These are phyloP conservation scores for Eriocheir sinensis DNA, from an alignment of 1,140 invertebrate genomes.

Conservation along the genomic window DNA sequence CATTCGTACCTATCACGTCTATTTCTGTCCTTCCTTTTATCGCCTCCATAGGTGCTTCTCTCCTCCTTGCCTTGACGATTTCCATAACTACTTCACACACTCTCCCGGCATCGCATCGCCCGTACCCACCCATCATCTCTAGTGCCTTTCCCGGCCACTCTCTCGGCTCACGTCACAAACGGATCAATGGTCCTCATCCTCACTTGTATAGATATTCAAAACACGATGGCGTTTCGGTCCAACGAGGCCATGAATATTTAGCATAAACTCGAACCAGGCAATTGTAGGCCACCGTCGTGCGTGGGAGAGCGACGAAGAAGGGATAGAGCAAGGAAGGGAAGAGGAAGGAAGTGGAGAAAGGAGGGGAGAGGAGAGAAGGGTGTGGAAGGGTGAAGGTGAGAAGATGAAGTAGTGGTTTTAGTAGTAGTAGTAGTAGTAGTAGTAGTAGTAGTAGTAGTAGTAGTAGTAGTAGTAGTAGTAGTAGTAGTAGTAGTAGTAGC, in stretches of 20 bases:
- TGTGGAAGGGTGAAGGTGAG: too few relatives aligned
- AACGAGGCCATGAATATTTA: slow-evolving; percentile 24
- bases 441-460: too few relatives aligned
- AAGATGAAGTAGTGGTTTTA: too few relatives aligned
- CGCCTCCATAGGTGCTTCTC: too few relatives aligned
- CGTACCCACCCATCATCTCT: background rate
- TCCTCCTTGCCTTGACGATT: too few relatives aligned
- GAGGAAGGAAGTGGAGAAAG: background rate
- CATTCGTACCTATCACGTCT: too few relatives aligned
- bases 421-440: too few relatives aligned
- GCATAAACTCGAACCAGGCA: background rate
- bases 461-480: too few relatives aligned
- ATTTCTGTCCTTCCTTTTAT: too few relatives aligned
- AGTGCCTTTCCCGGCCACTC: background rate
- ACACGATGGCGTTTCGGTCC: background rate
- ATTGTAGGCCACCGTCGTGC: background rate
- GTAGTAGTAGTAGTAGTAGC: too few relatives aligned
- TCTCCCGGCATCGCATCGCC: background rate
- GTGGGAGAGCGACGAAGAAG: background rate
- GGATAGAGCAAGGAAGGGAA: background rate
- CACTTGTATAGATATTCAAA: slow-evolving; percentile 4
- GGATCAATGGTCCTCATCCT: background rate
- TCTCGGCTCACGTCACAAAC: background rate
- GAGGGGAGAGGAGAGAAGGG: too few relatives aligned
- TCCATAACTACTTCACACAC: too few relatives aligned